Conservation (phyloP, 2,888 invertebrate species). For the Tortricodes alternella region DNA sequence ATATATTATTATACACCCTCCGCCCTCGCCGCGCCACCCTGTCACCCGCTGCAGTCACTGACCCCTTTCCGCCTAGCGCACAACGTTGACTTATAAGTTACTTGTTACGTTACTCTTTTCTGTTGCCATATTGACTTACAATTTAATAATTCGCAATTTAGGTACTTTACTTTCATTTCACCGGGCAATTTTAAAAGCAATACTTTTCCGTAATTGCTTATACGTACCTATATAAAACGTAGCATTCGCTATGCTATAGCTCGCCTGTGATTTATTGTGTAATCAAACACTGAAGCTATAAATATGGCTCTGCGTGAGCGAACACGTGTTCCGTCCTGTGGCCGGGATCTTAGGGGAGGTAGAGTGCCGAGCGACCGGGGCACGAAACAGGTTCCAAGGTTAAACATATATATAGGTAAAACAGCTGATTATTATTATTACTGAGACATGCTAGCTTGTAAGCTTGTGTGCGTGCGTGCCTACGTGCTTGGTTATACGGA, state of each 20-base stretch:
- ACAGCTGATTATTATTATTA: slow-evolving; percentile 50
- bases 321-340: slow-evolving; percentile 63
- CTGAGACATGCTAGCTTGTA: background rate
- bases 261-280: slow-evolving; percentile 36
- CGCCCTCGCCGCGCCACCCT: slow-evolving; percentile 46
- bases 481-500: background rate
- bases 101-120: slow-evolving; percentile 55
- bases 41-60: slow-evolving; percentile 69
- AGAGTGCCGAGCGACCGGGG: slow-evolving; percentile 48
- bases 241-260: slow-evolving; percentile 16
- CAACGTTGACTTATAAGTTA: slow-evolving; percentile 62
- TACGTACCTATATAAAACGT: background rate
- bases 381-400: slow-evolving; percentile 61
- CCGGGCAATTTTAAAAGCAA: slow-evolving; percentile 1
- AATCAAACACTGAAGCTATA: slow-evolving; percentile 44
- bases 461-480: background rate
- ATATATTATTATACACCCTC: slow-evolving; percentile 68
- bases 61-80: slow-evolving; percentile 69
- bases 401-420: slow-evolving; percentile 43
- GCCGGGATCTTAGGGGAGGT: slow-evolving; percentile 47
- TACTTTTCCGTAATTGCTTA: slow-evolving; percentile 6
- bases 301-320: slow-evolving; percentile 65
- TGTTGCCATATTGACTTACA: slow-evolving; percentile 21
- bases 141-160: background rate
- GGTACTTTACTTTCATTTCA: background rate